These are phyloP conservation scores for Oscheius sp. DNA, from an alignment of 2,888 invertebrate species.

Conservation along the genomic window DNA sequence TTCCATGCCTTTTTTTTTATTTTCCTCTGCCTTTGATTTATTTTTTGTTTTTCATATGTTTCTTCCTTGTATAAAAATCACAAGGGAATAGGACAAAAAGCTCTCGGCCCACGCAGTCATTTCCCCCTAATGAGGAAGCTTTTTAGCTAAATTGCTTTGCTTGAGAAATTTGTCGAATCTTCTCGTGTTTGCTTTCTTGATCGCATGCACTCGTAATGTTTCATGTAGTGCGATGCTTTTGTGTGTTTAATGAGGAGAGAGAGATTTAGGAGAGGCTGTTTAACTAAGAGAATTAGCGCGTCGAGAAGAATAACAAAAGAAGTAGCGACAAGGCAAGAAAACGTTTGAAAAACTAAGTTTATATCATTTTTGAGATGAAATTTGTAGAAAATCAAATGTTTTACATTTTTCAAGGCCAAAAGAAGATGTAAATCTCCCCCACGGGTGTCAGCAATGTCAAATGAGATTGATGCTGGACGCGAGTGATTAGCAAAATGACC, in stretches of 20 bases:
- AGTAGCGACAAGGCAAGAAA: neutral
- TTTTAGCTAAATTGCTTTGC: neutral
- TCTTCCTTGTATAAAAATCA: no score
- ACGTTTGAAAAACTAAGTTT: neutral
- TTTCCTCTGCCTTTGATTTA: no score
- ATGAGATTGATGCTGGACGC: neutral
- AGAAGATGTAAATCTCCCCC: neutral
- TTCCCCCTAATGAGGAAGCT: no score
- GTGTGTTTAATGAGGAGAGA: constrained; percentile 1
- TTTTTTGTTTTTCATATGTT: no score
- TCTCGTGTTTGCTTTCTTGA: neutral
- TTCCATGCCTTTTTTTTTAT: no score
- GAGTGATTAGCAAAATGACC: constrained; percentile 15
- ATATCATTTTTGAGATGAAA: no score
- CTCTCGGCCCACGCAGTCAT: no score
- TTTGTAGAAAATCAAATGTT: no score
- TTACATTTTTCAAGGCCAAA: no score
- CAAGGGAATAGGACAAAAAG: no score
- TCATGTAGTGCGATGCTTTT: neutral
- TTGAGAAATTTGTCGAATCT: neutral
- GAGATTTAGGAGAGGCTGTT: neutral
- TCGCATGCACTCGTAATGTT: neutral
- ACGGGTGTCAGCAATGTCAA: no score
- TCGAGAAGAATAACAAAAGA: constrained; percentile 1
- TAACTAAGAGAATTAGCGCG: constrained; percentile 6